Evolutionary conservation across 2,113 vertebrate genomes (phyloP).

Genomic region (Gymnogyps californianus): DNA sequence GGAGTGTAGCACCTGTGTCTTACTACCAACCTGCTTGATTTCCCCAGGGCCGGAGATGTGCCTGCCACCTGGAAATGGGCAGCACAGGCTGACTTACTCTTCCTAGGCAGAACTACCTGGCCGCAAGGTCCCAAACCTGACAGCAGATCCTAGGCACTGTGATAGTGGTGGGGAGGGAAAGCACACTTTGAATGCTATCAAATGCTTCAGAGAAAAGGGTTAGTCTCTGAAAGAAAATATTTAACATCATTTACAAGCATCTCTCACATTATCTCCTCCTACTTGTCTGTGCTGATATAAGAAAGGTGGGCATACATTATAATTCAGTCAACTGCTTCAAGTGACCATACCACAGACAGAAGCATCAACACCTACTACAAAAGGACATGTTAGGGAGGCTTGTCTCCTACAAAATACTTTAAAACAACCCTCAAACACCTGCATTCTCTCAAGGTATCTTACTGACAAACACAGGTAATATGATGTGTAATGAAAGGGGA

Average conservation of each 20-base stretch:
- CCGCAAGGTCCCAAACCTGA: not conserved
- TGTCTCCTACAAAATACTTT: not conserved
- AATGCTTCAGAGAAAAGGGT: not conserved
- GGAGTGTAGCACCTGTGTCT: not conserved
- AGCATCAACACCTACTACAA: not conserved
- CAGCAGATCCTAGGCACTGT: rapidly evolving
- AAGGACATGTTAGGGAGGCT: not conserved
- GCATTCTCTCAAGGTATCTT: not conserved
- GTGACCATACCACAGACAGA: not conserved
- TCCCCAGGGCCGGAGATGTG: not conserved
- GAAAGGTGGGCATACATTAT: not conserved
- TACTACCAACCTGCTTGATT: not conserved
- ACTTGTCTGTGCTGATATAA: not conserved
- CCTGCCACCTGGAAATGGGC: not conserved
- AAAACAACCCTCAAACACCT: not conserved
- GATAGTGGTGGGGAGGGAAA: not conserved
- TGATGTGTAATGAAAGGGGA: not conserved
- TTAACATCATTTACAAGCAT: not conserved
- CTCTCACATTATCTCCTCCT: not conserved
- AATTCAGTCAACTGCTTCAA: not conserved
- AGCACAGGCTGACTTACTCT: not conserved
- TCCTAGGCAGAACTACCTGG: not conserved
- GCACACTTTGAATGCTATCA: not conserved
- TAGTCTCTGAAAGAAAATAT: not conserved
- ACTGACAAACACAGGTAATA: not conserved